Conservation (phyloP, 2,113 vertebrate genomes). For the Phalacrocorax pelagicus region DNA sequence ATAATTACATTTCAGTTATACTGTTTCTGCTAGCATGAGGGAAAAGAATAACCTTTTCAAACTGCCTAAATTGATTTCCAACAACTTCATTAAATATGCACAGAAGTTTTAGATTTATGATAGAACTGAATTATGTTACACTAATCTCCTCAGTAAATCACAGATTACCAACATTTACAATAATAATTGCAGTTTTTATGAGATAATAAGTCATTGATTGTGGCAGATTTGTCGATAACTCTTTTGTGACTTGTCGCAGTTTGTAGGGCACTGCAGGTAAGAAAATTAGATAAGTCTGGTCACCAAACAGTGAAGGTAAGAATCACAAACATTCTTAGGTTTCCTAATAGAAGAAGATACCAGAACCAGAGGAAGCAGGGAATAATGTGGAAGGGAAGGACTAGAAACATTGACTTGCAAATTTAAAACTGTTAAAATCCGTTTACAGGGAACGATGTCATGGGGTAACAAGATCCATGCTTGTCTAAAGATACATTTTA, state of each 20-base stretch:
- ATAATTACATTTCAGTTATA: not conserved
- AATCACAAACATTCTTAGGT: not conserved
- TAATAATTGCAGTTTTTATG: not conserved
- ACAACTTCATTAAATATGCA: not conserved
- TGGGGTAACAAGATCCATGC: not conserved
- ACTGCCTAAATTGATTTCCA: not conserved
- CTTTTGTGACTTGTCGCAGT: not conserved
- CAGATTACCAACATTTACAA: not conserved
- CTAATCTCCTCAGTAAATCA: not conserved
- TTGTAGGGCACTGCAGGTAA: not conserved
- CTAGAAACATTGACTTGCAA: not conserved
- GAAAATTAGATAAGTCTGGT: not conserved
- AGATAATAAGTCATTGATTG: not conserved
- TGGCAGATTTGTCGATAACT: not conserved
- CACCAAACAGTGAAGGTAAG: not conserved
- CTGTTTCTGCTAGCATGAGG: not conserved
- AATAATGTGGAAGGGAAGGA: not conserved
- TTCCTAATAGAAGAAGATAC: not conserved
- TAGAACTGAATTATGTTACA: not conserved
- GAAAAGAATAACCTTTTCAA: not conserved
- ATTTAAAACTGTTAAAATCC: not conserved
- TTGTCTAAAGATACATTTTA: not conserved
- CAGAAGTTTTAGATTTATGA: not conserved
- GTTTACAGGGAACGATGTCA: not conserved
- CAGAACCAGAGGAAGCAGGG: not conserved